phyloP scores from a whole-genome alignment of 2,113 vertebrate genomes.

The Xiphorhynchus elegans region DNA sequence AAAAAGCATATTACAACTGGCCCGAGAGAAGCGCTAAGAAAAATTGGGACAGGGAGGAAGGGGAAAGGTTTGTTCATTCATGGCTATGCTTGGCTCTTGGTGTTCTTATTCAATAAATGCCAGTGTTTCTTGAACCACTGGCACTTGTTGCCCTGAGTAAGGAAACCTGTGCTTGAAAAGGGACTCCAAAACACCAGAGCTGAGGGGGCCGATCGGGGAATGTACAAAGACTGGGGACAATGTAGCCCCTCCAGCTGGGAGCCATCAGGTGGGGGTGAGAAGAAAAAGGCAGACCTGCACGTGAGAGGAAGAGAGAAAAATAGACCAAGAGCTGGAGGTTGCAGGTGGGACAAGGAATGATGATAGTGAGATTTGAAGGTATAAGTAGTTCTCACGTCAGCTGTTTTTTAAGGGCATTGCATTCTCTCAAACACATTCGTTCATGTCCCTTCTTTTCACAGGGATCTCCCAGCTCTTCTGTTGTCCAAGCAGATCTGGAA shows the following conservation, averaged over 20 bases:
- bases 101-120: neutral
- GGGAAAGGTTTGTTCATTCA: neutral
- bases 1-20: neutral
- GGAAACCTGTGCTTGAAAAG: neutral
- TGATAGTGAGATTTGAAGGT: neutral
- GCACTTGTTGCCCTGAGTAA: neutral
- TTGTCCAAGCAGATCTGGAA: neutral
- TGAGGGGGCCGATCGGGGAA: accelerated
- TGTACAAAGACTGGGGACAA: accelerated
- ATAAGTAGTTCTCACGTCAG: neutral
- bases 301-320: neutral
- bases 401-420: neutral
- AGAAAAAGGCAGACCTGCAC: neutral
- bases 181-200: neutral
- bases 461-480: neutral
- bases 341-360: neutral
- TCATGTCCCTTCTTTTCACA: neutral
- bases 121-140: neutral
- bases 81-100: neutral
- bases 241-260: neutral
- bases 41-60: neutral
- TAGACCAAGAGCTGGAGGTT: neutral
- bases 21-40: neutral
- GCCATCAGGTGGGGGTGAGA: accelerated
- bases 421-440: neutral